A percentile compares a stretch with the other conserved stretches of the same genome.
Conservation (phyloP, 2,888 invertebrate species). For the Hydriomena furcata region DNA sequence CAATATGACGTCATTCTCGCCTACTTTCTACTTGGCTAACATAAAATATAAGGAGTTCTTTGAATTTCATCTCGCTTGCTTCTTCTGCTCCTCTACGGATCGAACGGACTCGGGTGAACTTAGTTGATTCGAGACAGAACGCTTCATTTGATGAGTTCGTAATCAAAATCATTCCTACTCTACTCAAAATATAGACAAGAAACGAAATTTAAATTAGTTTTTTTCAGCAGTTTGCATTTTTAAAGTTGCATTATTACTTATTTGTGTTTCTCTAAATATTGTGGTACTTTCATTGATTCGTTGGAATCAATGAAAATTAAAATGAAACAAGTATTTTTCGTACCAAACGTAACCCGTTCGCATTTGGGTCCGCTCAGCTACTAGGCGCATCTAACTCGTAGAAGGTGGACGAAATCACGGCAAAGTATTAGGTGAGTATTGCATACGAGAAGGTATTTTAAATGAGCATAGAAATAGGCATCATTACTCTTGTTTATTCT, state of each 20-base stretch:
- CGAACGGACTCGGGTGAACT: background rate
- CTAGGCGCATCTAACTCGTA: constrained; percentile 57
- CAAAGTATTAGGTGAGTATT: constrained; percentile 75
- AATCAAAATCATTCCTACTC: too few relatives aligned
- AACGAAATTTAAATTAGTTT: too few relatives aligned
- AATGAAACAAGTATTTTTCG: background rate
- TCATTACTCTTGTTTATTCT: too few relatives aligned
- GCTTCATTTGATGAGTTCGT: too few relatives aligned
- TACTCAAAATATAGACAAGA: too few relatives aligned
- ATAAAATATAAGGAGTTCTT: constrained; percentile 43
- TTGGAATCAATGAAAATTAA: too few relatives aligned
- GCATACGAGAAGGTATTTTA: constrained; percentile 66
- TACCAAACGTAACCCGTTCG: constrained; percentile 57
- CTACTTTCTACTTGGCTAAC: constrained; percentile 52
- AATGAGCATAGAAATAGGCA: constrained; percentile 16
- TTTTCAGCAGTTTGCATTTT: too few relatives aligned
- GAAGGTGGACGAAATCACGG: constrained; percentile 52
- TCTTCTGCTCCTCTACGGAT: background rate
- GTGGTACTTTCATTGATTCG: too few relatives aligned
- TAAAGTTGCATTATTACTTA: too few relatives aligned
- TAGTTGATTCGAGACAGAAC: background rate
- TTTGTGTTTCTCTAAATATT: too few relatives aligned
- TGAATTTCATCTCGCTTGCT: constrained; percentile 13
- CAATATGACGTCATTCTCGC: constrained; percentile 30
- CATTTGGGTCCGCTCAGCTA: constrained; percentile 45